Conservation (phyloP, 2,113 vertebrate species). For the Larimichthys polyactis region DNA sequence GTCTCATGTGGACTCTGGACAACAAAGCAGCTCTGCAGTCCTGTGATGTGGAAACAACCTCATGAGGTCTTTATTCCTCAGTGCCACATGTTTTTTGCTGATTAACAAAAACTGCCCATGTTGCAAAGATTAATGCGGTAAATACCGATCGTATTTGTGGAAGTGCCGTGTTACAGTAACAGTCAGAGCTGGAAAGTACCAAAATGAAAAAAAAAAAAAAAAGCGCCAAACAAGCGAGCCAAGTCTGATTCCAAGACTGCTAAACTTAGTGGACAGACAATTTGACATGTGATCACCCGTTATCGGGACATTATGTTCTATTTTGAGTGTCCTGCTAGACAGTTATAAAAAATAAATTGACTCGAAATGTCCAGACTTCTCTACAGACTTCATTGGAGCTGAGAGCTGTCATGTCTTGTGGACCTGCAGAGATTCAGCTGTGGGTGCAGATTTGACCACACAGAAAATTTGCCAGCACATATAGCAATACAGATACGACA, state of each 20-base stretch:
- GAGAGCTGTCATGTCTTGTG: background rate
- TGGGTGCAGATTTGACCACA: background rate
- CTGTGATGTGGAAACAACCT: conserved; percentile 25
- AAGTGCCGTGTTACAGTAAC: background rate
- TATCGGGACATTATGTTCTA: background rate
- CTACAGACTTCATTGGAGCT: background rate
- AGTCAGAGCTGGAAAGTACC: background rate
- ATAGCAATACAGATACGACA: background rate
- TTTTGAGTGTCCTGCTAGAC: background rate
- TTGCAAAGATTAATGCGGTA: background rate
- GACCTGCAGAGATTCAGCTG: background rate
- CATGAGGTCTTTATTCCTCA: background rate
- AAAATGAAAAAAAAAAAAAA: background rate
- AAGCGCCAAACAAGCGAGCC: background rate
- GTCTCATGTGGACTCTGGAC: conserved; percentile 12
- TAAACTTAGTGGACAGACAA: background rate
- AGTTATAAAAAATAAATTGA: background rate
- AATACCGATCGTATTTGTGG: background rate
- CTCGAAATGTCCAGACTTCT: background rate
- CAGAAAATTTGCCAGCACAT: too few relatives aligned
- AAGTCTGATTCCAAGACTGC: background rate
- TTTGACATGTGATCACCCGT: background rate
- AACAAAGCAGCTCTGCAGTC: conserved; percentile 10
- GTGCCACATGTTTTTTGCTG: background rate
- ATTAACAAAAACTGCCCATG: background rate